Evolutionary conservation across 64 coral and sea anemone genomes (phyloP).

Genomic region (Dendronephthya gigantea): DNA sequence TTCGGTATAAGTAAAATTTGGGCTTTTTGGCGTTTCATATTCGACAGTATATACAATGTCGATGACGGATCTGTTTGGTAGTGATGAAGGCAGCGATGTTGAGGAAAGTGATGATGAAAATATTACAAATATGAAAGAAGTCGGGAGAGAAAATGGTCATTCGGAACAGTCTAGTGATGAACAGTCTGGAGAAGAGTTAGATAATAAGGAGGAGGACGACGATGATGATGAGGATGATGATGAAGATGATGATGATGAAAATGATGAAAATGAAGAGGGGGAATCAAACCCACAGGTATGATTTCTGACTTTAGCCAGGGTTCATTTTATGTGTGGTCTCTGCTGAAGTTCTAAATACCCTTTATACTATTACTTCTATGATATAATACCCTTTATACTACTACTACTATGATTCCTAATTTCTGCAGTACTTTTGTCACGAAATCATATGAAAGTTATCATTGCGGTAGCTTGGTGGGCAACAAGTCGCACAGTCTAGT

Average conservation of each 20-base stretch:
- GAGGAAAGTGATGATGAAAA: slow-evolving; percentile 74
- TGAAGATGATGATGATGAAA: slow-evolving; percentile 67
- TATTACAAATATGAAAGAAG: background rate
- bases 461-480: too few species aligned
- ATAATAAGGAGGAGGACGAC: background rate
- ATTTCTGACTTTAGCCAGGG: background rate
- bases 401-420: too few species aligned
- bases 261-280: background rate
- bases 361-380: too few species aligned
- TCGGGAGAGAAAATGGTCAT: slow-evolving; percentile 21
- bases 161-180: slow-evolving; percentile 48
- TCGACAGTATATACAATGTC: too few species aligned
- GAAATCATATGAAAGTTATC: too few species aligned
- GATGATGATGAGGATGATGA: slow-evolving; percentile 42
- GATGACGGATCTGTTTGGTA: slow-evolving; percentile 89
- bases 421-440: too few species aligned
- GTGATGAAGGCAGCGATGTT: slow-evolving; percentile 57
- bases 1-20: too few species aligned
- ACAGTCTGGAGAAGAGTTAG: slow-evolving; percentile 1
- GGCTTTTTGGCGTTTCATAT: too few species aligned
- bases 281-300: background rate
- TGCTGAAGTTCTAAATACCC: too few species aligned
- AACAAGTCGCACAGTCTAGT: too few species aligned
- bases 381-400: too few species aligned
- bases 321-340: background rate